Evolutionary conservation across 2,888 invertebrate species (phyloP).

Genomic region (Tuberolachnus salignus): DNA sequence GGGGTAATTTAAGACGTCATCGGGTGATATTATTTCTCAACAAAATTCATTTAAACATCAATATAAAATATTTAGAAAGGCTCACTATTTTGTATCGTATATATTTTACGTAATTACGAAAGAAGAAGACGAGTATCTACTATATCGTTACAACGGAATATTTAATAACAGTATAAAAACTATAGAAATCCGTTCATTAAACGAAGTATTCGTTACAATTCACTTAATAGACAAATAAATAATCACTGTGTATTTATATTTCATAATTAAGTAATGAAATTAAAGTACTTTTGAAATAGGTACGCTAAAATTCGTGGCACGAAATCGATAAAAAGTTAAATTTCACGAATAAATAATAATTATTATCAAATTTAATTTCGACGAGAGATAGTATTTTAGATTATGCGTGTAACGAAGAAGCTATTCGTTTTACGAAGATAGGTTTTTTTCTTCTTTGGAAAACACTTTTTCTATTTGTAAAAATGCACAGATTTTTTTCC

Average conservation of each 20-base stretch:
- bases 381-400: too few relatives aligned
- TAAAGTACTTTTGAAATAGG: neutral
- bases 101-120: slow-evolving; percentile 4
- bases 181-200: slow-evolving; percentile 27
- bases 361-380: too few relatives aligned
- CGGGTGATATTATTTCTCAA: slow-evolving; percentile 16
- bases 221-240: slow-evolving; percentile 11
- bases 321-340: neutral
- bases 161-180: slow-evolving; percentile 19
- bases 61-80: neutral
- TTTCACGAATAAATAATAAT: slow-evolving; percentile 4
- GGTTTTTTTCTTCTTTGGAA: too few relatives aligned
- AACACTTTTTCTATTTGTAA: too few relatives aligned
- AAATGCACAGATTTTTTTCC: too few relatives aligned
- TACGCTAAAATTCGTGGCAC: neutral
- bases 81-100: neutral
- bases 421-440: too few relatives aligned
- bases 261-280: neutral
- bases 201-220: slow-evolving; percentile 15
- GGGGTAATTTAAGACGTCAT: neutral
- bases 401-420: too few relatives aligned
- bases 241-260: neutral
- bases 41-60: neutral
- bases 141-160: neutral
- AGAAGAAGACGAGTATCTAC: neutral